Base-by-base conservation (phyloP, 2,888 invertebrate genomes). In the Drosophila conformis region DNA sequence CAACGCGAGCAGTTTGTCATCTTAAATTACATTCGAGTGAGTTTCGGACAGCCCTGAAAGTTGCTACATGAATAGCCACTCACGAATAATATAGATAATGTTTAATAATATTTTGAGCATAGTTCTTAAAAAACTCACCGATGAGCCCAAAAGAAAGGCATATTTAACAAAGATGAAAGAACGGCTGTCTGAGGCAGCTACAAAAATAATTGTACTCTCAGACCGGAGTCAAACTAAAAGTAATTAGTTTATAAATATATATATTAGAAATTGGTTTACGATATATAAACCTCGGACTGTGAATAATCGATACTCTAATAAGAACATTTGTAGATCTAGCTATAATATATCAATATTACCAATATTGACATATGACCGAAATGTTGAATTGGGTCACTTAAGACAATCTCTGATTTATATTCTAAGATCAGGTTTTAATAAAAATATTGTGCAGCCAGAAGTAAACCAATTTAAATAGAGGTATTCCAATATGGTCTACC, bases 1-100 rank as follows among this genome's bases (percentile, higher is more conserved):
- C 48, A 83, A 83, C 68, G 74, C 71, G 72, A 76, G 76, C 72
- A 78, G 69, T 73, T 73, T 70, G 70, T 72, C 69, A 71, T 69
- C 71, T 60, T 38, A 48, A 53, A 70, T 69, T 53, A 59, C n/a
- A 52, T 40, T 52, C 42, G 70, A 29, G 38, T 33, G 36, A 27
- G 35, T 33, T 48, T 25, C 11, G 13, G 15, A 38, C 11, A 18
- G 25, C 1, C 18, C 18, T 36, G 11, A 10, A 46, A 25, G 6
- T 33, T 35, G 29, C 29, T 6, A 53, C 53, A 53, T 6, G 53
- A 15, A 53, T 25, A 53, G 33, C n/a, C 53, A 35, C 33, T 53
- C 21, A 33, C 31, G 21, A 53, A 25, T 21, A 35, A 0, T 18
- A 27, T 11, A 15, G 15, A 25, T 25, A 25, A 46, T 46, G 0